Percentiles rank a stretch among this genome's conserved stretches.
These are phyloP conservation scores for Pachycephala philippinensis DNA, from an alignment of 2,113 vertebrate genomes.

Conservation along the genomic window DNA sequence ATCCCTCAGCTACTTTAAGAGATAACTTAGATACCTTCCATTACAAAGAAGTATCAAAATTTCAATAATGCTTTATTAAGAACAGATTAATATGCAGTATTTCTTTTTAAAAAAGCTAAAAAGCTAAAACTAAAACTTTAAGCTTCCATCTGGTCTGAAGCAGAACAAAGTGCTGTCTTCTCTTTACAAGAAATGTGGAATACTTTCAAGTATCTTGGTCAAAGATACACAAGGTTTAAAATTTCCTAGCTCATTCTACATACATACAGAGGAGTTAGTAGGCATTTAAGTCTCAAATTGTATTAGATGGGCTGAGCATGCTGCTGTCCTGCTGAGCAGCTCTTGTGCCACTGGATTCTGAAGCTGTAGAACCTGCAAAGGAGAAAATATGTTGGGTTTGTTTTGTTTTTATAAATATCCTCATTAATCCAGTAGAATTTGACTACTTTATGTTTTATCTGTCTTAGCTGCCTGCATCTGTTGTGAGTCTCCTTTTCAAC, in stretches of 20 bases:
- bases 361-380: constrained; percentile 31
- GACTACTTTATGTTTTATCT: not conserved
- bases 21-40: constrained; percentile 31
- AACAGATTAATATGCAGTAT: constrained; percentile 54
- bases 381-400: not conserved
- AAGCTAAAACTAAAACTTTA: constrained; percentile 22
- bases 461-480: not conserved
- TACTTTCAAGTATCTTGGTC: constrained; percentile 67
- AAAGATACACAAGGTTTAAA: constrained; percentile 30
- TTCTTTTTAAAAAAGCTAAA: constrained; percentile 6
- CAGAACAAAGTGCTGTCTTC: constrained; percentile 79
- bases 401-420: not conserved
- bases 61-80: constrained; percentile 77
- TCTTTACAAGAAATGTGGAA: constrained; percentile 71
- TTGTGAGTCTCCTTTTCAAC: not conserved
- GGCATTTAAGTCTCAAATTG: constrained; percentile 25
- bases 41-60: constrained; percentile 34
- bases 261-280: constrained; percentile 46
- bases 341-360: not conserved
- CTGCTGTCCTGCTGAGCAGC: not conserved
- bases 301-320: not conserved
- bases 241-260: constrained; percentile 48
- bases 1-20: not conserved
- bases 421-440: not conserved
- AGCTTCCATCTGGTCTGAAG: constrained; percentile 57